These are phyloP conservation scores for Acyrthosiphon pisum DNA, from an alignment of 1,140 invertebrate genomes.

Conservation along the genomic window DNA sequence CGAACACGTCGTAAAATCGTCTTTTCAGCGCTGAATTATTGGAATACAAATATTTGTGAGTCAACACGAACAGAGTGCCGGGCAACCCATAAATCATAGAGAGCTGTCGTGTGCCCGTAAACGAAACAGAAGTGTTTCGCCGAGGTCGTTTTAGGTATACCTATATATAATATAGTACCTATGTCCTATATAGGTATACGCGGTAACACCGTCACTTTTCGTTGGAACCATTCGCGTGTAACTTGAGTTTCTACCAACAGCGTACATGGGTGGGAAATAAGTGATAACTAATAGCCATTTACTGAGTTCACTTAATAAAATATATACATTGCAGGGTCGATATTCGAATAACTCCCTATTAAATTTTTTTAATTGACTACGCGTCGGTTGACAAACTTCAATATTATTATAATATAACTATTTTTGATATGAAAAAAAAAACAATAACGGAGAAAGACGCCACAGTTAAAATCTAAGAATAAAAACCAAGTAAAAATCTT, in stretches of 20 bases:
- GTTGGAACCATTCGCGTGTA: not conserved
- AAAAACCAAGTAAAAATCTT: not conserved
- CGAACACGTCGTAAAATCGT: conserved; percentile 26
- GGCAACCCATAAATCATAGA: conserved; percentile 34
- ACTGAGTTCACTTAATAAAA: not conserved
- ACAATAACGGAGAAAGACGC: not conserved
- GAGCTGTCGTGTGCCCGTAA: not conserved
- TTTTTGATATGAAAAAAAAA: not conserved
- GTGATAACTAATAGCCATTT: not conserved
- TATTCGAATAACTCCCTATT: not conserved
- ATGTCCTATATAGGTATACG: no score
- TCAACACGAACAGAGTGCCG: conserved; percentile 33
- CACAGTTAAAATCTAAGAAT: not conserved
- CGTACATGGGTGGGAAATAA: not conserved
- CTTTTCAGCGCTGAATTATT: not conserved
- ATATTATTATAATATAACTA: not conserved
- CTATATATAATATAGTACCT: not conserved
- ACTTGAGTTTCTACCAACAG: not conserved
- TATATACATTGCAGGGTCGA: not conserved
- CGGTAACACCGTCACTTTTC: not conserved
- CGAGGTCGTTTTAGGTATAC: not conserved
- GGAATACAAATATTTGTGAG: conserved; percentile 38
- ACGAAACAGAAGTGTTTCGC: conserved; percentile 7
- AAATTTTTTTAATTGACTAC: not conserved
- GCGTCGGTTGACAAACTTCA: not conserved